Evolutionary conservation across 2,113 vertebrate species (phyloP), one percentile per base, ranked within the genome.

Genomic region (Prietella phreatophila): DNA sequence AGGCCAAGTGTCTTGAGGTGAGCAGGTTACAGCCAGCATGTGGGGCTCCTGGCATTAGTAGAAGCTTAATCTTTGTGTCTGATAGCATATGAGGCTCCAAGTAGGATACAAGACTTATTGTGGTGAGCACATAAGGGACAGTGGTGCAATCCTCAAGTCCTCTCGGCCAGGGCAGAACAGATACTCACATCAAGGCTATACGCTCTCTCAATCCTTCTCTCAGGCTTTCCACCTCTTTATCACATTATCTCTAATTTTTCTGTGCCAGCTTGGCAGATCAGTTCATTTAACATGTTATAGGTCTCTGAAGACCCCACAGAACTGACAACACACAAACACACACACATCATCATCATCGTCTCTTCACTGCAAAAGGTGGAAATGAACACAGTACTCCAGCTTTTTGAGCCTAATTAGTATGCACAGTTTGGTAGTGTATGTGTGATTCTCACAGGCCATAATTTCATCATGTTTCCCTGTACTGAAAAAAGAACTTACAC

Each of bases 211-310:
- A 60, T 50, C 71, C 27, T 55, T 85, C 84, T 42, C 11, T 47
- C 71, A 79, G 33, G 33, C 85, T 82, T 47, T 71, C 14, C 9
- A 60, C 42, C 39, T 50, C 65, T 30, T 82, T 80, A 27, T 58
- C 63, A 82, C 63, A 58, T 67, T 42, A 58, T 79, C 19, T 33
- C 14, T 86, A 9, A 71, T 25, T 39, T 36, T 17, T 33, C n/a
- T 19, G 25, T 81, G 73, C 39, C 65, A 30, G 67, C 25, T 60
- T 55, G 56, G 53, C 33, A 75, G 78, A 58, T 83, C 78, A 89
- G 8, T 53, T 33, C 50, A 69, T 85, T 50, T 86, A 39, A 89
- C 60, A 67, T 65, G 65, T 73, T 83, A 82, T 47, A 79, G 82
- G 79, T 78, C 42, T 53, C 30, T 65, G 71, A 36, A 67, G 82